Conservation (phyloP, 2,797 vertebrate genomes). For the Phaenicophaeus curvirostris region DNA sequence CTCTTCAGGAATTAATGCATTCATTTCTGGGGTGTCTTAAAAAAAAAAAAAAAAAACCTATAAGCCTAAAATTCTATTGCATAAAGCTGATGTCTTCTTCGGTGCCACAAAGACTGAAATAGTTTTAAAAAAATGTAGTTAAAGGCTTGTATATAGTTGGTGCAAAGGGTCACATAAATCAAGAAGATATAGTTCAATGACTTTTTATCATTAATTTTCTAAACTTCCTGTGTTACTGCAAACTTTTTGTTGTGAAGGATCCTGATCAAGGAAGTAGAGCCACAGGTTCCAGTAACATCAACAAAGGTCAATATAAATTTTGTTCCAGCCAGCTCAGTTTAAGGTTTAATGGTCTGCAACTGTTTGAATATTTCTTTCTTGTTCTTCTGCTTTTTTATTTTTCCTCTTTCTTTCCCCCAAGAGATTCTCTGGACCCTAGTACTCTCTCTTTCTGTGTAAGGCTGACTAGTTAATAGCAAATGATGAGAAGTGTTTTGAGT, state of each 20-base stretch:
- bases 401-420: too few species aligned
- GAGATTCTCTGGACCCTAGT: neutral
- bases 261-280: neutral
- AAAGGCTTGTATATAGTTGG: neutral
- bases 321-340: neutral
- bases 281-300: neutral
- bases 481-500: neutral
- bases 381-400: neutral
- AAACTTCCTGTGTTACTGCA: neutral
- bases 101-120: neutral
- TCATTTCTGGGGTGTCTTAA: neutral
- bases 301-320: neutral
- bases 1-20: neutral
- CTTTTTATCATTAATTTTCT: neutral
- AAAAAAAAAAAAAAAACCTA: neutral
- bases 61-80: neutral
- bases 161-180: neutral
- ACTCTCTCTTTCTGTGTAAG: neutral
- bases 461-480: neutral
- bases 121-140: neutral
- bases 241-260: neutral
- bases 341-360: neutral
- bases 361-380: neutral
- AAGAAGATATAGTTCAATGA: neutral
- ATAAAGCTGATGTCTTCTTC: neutral